phyloP scores from a whole-genome alignment of 2,113 vertebrate genomes.

The Ochotona curzoniae region DNA sequence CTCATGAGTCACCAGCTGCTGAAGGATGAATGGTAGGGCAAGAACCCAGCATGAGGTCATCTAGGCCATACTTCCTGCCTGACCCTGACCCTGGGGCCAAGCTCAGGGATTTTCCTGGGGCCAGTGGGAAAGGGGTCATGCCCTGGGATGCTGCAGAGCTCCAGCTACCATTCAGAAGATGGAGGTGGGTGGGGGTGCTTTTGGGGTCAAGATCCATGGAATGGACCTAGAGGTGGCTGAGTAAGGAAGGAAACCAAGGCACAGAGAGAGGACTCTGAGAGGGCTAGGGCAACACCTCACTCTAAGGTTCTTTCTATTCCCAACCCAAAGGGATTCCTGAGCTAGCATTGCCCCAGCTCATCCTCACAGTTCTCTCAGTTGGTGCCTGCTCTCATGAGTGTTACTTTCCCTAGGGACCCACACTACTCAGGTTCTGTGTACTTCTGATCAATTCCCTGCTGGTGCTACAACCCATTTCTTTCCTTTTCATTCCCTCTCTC shows the following conservation, averaged over 20 bases:
- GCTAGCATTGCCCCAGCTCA: not conserved
- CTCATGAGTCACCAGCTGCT: slow-evolving; percentile 70
- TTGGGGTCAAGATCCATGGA: not conserved
- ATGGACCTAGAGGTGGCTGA: not conserved
- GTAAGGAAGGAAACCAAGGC: not conserved
- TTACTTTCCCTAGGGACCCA: slow-evolving; percentile 45
- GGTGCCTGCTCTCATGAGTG: not conserved
- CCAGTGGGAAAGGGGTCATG: slow-evolving; percentile 41
- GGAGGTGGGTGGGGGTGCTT: not conserved
- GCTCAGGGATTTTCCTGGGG: slow-evolving; percentile 73
- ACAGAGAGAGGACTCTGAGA: not conserved
- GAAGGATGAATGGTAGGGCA: slow-evolving; percentile 39
- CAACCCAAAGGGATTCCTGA: accelerated
- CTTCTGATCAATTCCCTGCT: slow-evolving; percentile 35
- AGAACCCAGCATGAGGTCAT: slow-evolving; percentile 74
- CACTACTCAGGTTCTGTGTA: not conserved
- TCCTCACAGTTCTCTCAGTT: not conserved
- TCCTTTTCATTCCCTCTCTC: not conserved
- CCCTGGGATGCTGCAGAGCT: not conserved
- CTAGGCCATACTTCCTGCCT: slow-evolving; percentile 60
- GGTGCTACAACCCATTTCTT: slow-evolving; percentile 25
- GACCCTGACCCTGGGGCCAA: slow-evolving; percentile 56
- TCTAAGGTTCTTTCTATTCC: not conserved
- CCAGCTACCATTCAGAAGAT: not conserved
- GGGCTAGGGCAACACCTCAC: not conserved